Evolutionary conservation across 2,888 invertebrate genomes (phyloP).

Genomic region (Pollenia griseotomentosa): DNA sequence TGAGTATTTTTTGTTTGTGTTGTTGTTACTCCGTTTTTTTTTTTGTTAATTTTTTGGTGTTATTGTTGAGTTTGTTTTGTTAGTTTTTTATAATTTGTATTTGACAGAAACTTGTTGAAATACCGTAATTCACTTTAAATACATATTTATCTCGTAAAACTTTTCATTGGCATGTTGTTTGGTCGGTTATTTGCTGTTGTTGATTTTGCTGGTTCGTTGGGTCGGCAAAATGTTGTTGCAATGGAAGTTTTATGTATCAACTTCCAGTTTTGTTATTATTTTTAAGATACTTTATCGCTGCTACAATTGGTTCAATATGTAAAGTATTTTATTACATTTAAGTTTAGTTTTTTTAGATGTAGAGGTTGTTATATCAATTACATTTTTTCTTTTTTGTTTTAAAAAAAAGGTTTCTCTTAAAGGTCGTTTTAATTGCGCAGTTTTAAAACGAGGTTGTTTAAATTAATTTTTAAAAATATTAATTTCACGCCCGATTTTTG

Average conservation of each 20-base stretch:
- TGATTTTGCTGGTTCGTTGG: conserved; percentile 7
- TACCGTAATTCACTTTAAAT: conserved; percentile 64
- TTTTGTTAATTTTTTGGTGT: conserved; percentile 16
- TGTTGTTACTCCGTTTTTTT: background rate
- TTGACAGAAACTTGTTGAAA: conserved; percentile 68
- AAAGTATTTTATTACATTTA: conserved; percentile 62
- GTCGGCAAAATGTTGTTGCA: conserved; percentile 55
- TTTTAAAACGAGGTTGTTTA: conserved; percentile 35
- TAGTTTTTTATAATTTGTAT: conserved; percentile 28
- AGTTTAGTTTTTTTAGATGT: background rate
- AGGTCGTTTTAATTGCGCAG: conserved; percentile 57
- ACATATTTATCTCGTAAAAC: conserved; percentile 19
- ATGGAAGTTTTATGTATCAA: conserved; percentile 62
- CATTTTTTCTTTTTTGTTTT: background rate
- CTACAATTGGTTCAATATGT: conserved; percentile 4
- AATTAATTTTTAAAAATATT: conserved; percentile 9
- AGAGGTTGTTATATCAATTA: conserved; percentile 41
- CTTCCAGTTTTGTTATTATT: conserved; percentile 50
- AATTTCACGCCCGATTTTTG: conserved; percentile 59
- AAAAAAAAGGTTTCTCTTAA: conserved; percentile 56
- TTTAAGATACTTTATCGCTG: background rate
- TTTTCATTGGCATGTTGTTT: conserved; percentile 29
- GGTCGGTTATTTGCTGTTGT: conserved; percentile 15
- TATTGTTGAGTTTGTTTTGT: conserved; percentile 48
- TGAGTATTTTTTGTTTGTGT: background rate